These are phyloP conservation scores for Mola mola DNA, from an alignment of 2,113 vertebrate species.

Conservation along the genomic window DNA sequence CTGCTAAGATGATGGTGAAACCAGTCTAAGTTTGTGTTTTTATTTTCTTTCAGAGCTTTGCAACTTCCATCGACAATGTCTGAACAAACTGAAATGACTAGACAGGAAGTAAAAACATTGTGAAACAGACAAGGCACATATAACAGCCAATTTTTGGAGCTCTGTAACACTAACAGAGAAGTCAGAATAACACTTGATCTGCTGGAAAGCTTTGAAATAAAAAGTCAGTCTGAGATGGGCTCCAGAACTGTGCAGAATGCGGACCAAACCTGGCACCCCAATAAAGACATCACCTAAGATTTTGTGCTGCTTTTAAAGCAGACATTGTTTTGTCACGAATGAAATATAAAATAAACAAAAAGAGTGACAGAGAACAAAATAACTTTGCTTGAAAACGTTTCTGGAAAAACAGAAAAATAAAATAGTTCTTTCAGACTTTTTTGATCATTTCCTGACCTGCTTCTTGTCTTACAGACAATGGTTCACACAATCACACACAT, in stretches of 20 bases:
- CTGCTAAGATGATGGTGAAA: slow-evolving; percentile 19
- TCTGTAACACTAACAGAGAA: too few species aligned
- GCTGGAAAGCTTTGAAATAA: too few species aligned
- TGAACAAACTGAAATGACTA: slow-evolving; percentile 27
- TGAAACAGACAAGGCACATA: slow-evolving; percentile 27
- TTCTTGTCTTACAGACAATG: slow-evolving; percentile 24
- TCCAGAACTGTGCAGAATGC: too few species aligned
- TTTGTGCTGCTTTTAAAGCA: too few species aligned
- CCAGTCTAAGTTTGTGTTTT: slow-evolving; percentile 34
- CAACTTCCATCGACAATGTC: slow-evolving; percentile 60
- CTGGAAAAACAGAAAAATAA: slow-evolving; percentile 46
- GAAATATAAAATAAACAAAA: slow-evolving; percentile 23
- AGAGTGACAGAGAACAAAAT: neutral
- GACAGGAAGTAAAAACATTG: slow-evolving; percentile 48
- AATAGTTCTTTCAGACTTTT: slow-evolving; percentile 30
- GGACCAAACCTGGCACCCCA: too few species aligned
- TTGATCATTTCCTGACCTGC: slow-evolving; percentile 39
- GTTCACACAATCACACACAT: slow-evolving; percentile 24
- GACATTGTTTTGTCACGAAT: slow-evolving; percentile 28
- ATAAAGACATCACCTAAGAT: too few species aligned
- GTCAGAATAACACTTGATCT: too few species aligned
- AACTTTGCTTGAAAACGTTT: too few species aligned
- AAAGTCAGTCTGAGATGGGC: too few species aligned
- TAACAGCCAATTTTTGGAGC: slow-evolving; percentile 8
- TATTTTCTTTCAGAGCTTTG: slow-evolving; percentile 23